Base-by-base conservation (phyloP, 1,140 invertebrate species). In the Penaeus japonicus region DNA sequence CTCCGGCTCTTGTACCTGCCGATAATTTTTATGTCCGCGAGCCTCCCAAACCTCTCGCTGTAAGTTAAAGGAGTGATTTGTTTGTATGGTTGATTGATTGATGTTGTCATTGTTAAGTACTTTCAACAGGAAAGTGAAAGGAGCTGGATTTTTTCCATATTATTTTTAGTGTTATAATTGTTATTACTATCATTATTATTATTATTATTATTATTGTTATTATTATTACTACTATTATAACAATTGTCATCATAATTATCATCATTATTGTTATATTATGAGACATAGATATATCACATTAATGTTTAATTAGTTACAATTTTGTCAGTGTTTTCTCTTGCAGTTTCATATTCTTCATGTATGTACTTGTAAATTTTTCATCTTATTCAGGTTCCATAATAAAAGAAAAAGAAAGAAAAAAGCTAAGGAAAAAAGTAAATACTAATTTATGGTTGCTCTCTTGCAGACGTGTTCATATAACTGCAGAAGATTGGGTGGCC, bases 381-480 rank as follows among this genome's bases (percentile, higher is more conserved):
- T 65, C 4, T 65, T 65, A 30, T 73, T 22, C 32, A 17, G 65
- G 12, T 73, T 73, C 35, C n/a, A 27, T 73, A 30, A 7, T 73
- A 0, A 27, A n/a, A 27, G 27, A 15, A 30, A 17, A 27, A 30
- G 7, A 0, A 73, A 30, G 17, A 12, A 12, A 1, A 15, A 12
- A 0, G 15, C 15, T 10, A 47, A 30, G 10, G 18, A 1, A 30
- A 20, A 22, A 22, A 17, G 1, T 57, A 83, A 24, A 65, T 32
- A 65, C 18, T 59, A 35, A n/a, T 80, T 80, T 53, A 35, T 59
- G 30, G 79, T 5, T 78, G 75, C 53, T 57, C 30, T 24, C 80
- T 90, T 89, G n/a, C 90, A 90, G 90, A 89, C 87, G 12, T 90
- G 90, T 84, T 79, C 87, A 53, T 90, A 90, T 79, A 90, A 90